Conservation (phyloP, 2,888 invertebrate genomes). For the Electrophaes corylata region DNA sequence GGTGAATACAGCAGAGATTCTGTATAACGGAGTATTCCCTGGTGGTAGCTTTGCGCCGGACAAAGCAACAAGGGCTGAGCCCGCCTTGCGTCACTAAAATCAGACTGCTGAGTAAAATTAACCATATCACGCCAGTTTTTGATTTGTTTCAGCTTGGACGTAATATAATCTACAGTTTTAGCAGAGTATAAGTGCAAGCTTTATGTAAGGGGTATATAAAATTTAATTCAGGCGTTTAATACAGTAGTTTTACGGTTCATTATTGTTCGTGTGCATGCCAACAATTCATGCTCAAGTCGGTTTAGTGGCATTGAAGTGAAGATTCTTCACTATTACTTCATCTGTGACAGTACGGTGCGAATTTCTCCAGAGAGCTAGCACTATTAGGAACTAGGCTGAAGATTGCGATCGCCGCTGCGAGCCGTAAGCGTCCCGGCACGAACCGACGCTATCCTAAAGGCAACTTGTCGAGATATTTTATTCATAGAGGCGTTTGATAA, state of each 20-base stretch:
- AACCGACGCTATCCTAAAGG: conserved; percentile 72
- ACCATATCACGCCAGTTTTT: neutral
- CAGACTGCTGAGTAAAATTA: neutral
- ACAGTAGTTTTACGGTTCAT: neutral
- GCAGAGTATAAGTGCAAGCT: no score
- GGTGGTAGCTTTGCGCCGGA: conserved; percentile 55
- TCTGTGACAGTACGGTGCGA: conserved; percentile 50
- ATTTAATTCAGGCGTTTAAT: neutral
- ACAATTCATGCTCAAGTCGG: neutral
- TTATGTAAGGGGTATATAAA: neutral
- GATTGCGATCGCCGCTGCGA: conserved; percentile 70
- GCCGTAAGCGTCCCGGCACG: conserved; percentile 71
- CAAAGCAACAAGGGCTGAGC: conserved; percentile 55
- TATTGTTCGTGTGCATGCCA: neutral
- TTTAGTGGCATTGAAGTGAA: conserved; percentile 1
- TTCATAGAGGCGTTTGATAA: conserved; percentile 79
- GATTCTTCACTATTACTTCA: conserved; percentile 4
- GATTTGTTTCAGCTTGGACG: neutral
- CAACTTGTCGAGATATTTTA: conserved; percentile 76
- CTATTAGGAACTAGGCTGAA: conserved; percentile 62
- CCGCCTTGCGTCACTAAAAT: neutral
- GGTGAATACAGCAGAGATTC: conserved; percentile 43
- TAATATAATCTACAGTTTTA: neutral
- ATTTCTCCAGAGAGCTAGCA: conserved; percentile 68
- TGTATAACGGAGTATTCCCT: conserved; percentile 48